phyloP scores from a whole-genome alignment of 2,888 invertebrate species.

The Eumacrocentrus americanus region DNA sequence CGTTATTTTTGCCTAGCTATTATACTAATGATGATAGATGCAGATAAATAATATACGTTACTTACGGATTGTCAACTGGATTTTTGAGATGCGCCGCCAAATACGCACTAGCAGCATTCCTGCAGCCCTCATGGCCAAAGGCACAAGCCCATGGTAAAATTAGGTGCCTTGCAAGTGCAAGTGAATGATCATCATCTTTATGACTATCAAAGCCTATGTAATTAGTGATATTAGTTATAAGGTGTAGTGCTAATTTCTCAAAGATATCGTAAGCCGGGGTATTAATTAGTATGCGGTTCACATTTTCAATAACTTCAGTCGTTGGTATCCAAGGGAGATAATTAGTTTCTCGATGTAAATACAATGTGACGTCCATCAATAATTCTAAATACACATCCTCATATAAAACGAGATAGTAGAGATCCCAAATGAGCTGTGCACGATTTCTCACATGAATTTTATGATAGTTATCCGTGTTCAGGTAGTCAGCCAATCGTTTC shows the following conservation, averaged over 20 bases:
- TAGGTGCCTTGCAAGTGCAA: slow-evolving; percentile 68
- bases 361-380: slow-evolving; percentile 56
- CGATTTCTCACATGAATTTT: slow-evolving; percentile 72
- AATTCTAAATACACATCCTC: slow-evolving; percentile 20
- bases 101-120: slow-evolving; percentile 61
- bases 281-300: slow-evolving; percentile 60
- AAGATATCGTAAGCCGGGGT: slow-evolving; percentile 44
- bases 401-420: slow-evolving; percentile 71
- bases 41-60: background rate
- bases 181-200: slow-evolving; percentile 63
- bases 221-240: slow-evolving; percentile 63
- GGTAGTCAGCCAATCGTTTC: slow-evolving; percentile 63
- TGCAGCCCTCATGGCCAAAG: slow-evolving; percentile 68
- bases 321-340: slow-evolving; percentile 78
- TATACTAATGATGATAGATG: background rate
- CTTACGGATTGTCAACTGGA: background rate
- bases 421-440: slow-evolving; percentile 82
- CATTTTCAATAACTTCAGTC: slow-evolving; percentile 31
- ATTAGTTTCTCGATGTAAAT: slow-evolving; percentile 72
- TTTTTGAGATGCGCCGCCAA: slow-evolving; percentile 52
- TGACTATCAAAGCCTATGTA: slow-evolving; percentile 64
- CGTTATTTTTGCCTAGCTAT: slow-evolving; percentile 23
- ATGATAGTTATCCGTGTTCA: slow-evolving; percentile 60
- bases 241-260: slow-evolving; percentile 52
- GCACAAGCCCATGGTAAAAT: slow-evolving; percentile 72